phyloP scores from a whole-genome alignment of 2,888 invertebrate genomes.

The Alloplasta piceator region DNA sequence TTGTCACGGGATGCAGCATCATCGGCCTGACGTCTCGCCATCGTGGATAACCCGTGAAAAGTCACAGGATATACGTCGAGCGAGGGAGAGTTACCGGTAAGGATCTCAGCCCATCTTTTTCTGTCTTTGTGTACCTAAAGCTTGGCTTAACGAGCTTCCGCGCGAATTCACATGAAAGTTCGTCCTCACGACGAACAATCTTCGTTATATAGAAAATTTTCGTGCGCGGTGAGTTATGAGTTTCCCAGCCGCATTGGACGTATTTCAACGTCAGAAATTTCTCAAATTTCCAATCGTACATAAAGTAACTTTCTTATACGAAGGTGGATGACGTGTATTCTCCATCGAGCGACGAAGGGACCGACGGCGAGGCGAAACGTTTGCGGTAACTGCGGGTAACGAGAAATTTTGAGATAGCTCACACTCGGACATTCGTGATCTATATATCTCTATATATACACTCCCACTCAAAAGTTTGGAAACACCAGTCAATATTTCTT shows the following conservation, averaged over 20 bases:
- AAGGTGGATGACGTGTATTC: background rate
- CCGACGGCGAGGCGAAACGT: constrained; percentile 6
- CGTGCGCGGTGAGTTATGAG: constrained; percentile 29
- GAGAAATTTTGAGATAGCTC: constrained; percentile 21
- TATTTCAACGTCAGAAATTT: too few species aligned
- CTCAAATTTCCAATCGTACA: background rate
- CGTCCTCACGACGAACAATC: constrained; percentile 10
- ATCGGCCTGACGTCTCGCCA: constrained; percentile 28
- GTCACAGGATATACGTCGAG: constrained; percentile 39
- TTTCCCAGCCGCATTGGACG: background rate
- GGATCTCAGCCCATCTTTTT: too few species aligned
- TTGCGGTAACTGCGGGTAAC: constrained; percentile 16
- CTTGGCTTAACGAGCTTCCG: constrained; percentile 55
- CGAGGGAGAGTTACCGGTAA: background rate
- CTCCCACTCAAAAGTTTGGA: too few species aligned
- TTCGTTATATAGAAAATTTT: constrained; percentile 15
- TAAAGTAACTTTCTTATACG: background rate
- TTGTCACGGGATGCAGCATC: constrained; percentile 34
- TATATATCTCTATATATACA: background rate
- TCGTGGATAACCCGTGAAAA: constrained; percentile 3
- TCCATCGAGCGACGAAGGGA: constrained; percentile 2
- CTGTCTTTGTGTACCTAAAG: constrained; percentile 13
- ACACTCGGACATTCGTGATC: background rate
- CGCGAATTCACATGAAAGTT: constrained; percentile 45
- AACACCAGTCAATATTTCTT: too few species aligned